phyloP scores from a whole-genome alignment of 2,888 invertebrate genomes.

The Neoscelio sp. region DNA sequence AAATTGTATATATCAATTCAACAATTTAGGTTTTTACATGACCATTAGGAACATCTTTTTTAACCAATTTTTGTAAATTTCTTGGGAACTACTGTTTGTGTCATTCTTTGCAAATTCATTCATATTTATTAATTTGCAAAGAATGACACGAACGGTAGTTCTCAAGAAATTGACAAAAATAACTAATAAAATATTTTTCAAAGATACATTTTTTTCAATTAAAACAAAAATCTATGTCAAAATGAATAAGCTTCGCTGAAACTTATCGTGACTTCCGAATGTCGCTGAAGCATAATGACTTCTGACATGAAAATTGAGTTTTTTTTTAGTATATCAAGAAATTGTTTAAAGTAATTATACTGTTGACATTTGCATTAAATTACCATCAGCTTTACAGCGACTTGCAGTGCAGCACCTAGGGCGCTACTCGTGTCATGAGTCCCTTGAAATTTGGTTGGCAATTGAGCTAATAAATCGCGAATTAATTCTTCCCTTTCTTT shows the following conservation, averaged over 20 bases:
- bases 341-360: too few relatives aligned
- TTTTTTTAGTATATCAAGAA: slow-evolving; percentile 1
- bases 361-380: slow-evolving; percentile 60
- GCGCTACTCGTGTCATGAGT: slow-evolving; percentile 91
- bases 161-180: too few relatives aligned
- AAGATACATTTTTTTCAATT: neutral
- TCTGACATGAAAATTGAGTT: too few relatives aligned
- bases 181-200: neutral
- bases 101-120: too few relatives aligned
- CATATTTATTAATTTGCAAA: too few relatives aligned
- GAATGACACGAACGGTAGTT: too few relatives aligned
- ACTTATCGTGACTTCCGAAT: too few relatives aligned
- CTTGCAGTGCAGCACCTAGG: slow-evolving; percentile 96
- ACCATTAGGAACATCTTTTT: too few relatives aligned
- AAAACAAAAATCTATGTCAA: slow-evolving; percentile 1
- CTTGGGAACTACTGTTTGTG: too few relatives aligned
- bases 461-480: slow-evolving; percentile 89
- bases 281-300: too few relatives aligned
- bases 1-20: neutral
- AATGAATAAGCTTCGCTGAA: slow-evolving; percentile 1
- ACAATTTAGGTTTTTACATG: too few relatives aligned
- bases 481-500: slow-evolving; percentile 92
- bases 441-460: slow-evolving; percentile 90
- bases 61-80: too few relatives aligned
- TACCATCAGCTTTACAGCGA: slow-evolving; percentile 95